A percentile compares a stretch with the other conserved stretches of the same genome.
phyloP scores from a whole-genome alignment of 2,888 invertebrate genomes.

The Galerucella calmariensis region DNA sequence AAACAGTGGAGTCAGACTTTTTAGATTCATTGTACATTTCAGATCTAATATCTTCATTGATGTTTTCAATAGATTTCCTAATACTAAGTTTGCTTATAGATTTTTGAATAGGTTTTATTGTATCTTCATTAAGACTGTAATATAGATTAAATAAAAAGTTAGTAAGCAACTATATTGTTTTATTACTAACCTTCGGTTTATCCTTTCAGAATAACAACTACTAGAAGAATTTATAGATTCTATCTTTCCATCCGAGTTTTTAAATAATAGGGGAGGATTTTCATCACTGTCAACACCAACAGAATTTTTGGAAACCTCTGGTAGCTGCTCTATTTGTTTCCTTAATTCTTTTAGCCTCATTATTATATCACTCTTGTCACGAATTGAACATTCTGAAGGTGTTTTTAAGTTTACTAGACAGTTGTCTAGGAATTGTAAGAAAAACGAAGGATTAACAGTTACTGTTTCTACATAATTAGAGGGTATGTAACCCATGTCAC shows the following conservation, averaged over 20 bases:
- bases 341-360: conserved; percentile 73
- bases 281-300: conserved; percentile 55
- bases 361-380: conserved; percentile 74
- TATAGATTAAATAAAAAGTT: conserved; percentile 13
- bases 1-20: conserved; percentile 54
- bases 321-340: conserved; percentile 67
- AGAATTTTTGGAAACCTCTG: conserved; percentile 55
- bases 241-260: conserved; percentile 59
- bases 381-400: conserved; percentile 52
- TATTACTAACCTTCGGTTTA: conserved; percentile 6
- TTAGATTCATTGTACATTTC: conserved; percentile 52
- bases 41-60: conserved; percentile 57
- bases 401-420: conserved; percentile 68
- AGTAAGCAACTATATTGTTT: background rate
- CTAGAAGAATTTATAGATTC: conserved; percentile 52
- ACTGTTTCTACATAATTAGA: conserved; percentile 86
- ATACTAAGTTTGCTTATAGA: conserved; percentile 52
- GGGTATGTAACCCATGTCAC: conserved; percentile 86
- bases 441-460: conserved; percentile 79
- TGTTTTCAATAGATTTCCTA: conserved; percentile 58
- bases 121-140: conserved; percentile 4
- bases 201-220: conserved; percentile 48
- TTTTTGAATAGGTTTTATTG: conserved; percentile 54
- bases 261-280: conserved; percentile 56
- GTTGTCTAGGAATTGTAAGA: conserved; percentile 77